Evolutionary conservation across 2,888 invertebrate species (phyloP).

Genomic region (Caprella mutica): DNA sequence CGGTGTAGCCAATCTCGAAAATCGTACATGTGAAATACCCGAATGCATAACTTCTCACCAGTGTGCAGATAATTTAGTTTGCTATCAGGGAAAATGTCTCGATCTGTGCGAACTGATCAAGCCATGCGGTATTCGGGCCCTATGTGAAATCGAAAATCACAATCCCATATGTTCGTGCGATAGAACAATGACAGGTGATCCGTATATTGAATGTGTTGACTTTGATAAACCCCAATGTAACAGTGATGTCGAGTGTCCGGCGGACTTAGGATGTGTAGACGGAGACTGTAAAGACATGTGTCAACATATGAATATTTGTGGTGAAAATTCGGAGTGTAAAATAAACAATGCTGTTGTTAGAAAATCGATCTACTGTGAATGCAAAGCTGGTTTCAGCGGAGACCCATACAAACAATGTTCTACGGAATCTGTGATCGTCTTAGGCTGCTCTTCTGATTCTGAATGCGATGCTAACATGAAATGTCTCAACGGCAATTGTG

Average conservation of each 20-base stretch:
- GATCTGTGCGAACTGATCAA: constrained; percentile 60
- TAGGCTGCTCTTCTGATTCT: constrained; percentile 67
- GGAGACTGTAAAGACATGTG: constrained; percentile 54
- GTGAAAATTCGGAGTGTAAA: constrained; percentile 69
- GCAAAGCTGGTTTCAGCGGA: constrained; percentile 64
- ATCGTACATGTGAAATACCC: constrained; percentile 51
- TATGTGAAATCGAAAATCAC: constrained; percentile 34
- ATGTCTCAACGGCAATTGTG: constrained; percentile 68
- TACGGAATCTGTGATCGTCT: constrained; percentile 66
- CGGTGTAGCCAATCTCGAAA: not conserved
- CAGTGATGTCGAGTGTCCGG: constrained; percentile 55
- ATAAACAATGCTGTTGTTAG: constrained; percentile 60
- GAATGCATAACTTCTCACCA: constrained; percentile 50
- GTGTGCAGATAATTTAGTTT: constrained; percentile 66
- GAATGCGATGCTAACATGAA: constrained; percentile 70
- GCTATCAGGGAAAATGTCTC: constrained; percentile 62
- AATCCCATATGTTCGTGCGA: constrained; percentile 35
- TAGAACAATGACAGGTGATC: constrained; percentile 62
- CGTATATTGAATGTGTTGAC: constrained; percentile 50
- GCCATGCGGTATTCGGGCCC: constrained; percentile 49
- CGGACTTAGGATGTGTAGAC: constrained; percentile 70
- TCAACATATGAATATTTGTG: constrained; percentile 47
- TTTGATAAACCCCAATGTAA: constrained; percentile 19
- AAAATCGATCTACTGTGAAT: constrained; percentile 74
- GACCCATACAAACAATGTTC: constrained; percentile 67